Conservation (phyloP, 1,140 invertebrate species). For the Pseudomyrmex concolor region DNA sequence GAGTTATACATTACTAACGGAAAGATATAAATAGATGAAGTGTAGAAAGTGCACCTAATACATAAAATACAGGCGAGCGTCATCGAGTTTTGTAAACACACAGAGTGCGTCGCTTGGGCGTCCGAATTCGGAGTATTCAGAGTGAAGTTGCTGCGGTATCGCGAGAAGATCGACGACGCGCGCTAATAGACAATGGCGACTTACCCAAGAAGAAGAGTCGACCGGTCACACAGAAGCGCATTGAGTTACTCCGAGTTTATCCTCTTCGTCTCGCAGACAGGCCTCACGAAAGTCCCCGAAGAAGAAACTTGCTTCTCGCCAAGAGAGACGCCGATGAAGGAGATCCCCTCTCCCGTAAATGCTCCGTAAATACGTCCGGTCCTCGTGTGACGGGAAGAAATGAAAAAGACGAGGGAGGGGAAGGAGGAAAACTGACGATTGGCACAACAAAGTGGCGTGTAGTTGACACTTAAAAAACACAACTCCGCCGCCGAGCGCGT, state of each 20-base stretch:
- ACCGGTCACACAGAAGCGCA: slow-evolving; percentile 7
- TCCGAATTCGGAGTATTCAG: background rate
- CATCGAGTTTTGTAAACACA: background rate
- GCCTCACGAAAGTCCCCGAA: background rate
- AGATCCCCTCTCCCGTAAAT: too few relatives aligned
- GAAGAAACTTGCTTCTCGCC: background rate
- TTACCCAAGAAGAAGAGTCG: slow-evolving; percentile 60
- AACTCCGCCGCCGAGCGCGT: slow-evolving; percentile 32
- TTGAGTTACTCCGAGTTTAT: background rate
- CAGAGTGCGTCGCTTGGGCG: too few relatives aligned
- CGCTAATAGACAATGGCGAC: slow-evolving; percentile 30
- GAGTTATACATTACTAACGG: too few relatives aligned
- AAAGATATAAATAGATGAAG: too few relatives aligned
- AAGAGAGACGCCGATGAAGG: too few relatives aligned
- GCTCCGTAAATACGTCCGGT: too few relatives aligned
- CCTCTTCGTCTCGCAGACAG: background rate
- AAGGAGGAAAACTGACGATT: slow-evolving; percentile 5
- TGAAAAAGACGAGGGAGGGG: background rate
- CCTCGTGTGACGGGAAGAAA: too few relatives aligned
- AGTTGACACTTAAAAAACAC: slow-evolving; percentile 44
- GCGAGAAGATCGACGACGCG: background rate
- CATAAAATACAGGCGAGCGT: background rate
- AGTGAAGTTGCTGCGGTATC: background rate
- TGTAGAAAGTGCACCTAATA: too few relatives aligned
- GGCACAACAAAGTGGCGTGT: slow-evolving; percentile 36